Base-by-base conservation (phyloP, 1,140 invertebrate genomes). In the Aporrectodea caliginosa region DNA sequence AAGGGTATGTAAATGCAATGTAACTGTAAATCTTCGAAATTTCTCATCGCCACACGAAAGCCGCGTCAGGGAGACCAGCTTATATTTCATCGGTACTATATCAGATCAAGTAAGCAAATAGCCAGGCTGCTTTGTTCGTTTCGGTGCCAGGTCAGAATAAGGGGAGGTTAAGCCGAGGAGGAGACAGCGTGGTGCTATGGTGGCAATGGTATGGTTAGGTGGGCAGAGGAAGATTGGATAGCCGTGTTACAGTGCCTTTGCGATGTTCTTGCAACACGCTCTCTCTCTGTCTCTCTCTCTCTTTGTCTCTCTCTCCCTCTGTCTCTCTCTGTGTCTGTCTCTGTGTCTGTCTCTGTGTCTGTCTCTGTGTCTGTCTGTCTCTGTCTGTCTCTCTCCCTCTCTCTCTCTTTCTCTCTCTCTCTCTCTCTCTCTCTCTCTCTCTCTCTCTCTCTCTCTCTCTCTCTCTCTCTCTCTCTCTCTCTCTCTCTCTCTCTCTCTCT, bases 381-480 rank as follows among this genome's bases (percentile, higher is more conserved):
- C 6, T 58, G 43, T 58, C 43, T 58, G 43, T 58, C 43, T 58
- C 6, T 58, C 43, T 58, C 6, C 22, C 43, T 58, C 6, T 58
- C 43, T 58, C 6, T 58, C 43, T 58, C 6, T 58, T 22, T 58
- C 43, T 58, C 6, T 58, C 43, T 58, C 43, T 58, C 6, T 58
- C 43, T 58, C 43, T 58, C 6, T 58, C 43, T 58, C 43, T 58
- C 6, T 58, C 43, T 58, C 43, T 58, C 6, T 58, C 43, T 58
- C 43, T 58, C 6, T 58, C 43, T 58, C 6, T 58, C 43, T 58
- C 6, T 58, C 43, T 58, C 6, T 58, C 43, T 58, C 43, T 58
- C 43, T 58, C 43, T 58, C 43, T 58, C 43, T 58, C 43, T 58
- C 43, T 58, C 43, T 58, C 43, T 58, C 43, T 58, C 43, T 58